Percentiles rank a stretch among this genome's conserved stretches.
Conservation (phyloP, 2,797 vertebrate genomes). For the Emydoidea blandingii region DNA sequence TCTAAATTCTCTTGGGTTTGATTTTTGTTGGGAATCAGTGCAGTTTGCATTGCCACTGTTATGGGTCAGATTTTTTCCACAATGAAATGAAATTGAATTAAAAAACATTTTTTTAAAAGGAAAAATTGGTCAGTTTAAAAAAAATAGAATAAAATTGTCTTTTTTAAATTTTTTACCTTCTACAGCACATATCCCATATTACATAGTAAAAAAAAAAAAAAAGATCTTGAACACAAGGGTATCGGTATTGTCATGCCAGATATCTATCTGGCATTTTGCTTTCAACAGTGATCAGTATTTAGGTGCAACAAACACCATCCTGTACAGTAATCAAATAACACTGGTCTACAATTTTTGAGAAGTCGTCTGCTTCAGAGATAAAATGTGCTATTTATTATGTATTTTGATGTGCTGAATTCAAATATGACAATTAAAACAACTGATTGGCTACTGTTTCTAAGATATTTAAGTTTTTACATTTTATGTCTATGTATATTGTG, state of each 20-base stretch:
- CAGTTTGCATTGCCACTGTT: neutral
- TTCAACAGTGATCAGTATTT: conserved; percentile 16
- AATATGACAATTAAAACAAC: too few relatives aligned
- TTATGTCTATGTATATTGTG: too few relatives aligned
- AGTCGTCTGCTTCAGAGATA: too few relatives aligned
- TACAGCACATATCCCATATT: neutral
- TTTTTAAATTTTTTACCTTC: neutral
- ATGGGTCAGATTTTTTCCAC: accelerated
- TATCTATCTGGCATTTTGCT: neutral
- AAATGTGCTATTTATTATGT: too few relatives aligned
- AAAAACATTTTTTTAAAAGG: neutral
- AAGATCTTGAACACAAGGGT: neutral
- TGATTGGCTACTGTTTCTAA: too few relatives aligned
- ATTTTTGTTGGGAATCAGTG: neutral
- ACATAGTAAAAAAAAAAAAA: neutral
- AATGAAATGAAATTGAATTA: neutral
- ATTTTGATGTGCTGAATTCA: too few relatives aligned
- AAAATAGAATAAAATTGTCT: neutral
- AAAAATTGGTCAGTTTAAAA: neutral
- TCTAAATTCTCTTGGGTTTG: neutral
- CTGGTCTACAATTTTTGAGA: too few relatives aligned
- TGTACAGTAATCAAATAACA: neutral
- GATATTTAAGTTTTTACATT: too few relatives aligned
- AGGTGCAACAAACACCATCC: neutral
- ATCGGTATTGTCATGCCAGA: neutral